These are phyloP conservation scores for Aphaenogaster floridana DNA, from an alignment of 1,140 invertebrate genomes.

Conservation along the genomic window DNA sequence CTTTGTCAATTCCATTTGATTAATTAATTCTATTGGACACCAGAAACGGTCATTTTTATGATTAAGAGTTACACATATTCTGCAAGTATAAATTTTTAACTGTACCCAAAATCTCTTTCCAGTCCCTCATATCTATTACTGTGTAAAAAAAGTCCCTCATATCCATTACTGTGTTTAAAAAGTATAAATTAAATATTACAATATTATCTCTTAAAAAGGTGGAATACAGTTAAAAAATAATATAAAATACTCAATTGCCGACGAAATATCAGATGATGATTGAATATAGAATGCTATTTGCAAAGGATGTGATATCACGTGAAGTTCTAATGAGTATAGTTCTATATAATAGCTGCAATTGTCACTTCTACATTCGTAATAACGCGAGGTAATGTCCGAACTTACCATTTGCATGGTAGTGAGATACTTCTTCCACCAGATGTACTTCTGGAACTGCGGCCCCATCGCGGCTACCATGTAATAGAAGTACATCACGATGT, in stretches of 20 bases:
- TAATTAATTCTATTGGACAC: conserved; percentile 12
- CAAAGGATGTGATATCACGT: not conserved
- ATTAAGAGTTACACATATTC: not conserved
- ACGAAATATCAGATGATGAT: not conserved
- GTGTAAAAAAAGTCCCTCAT: not conserved
- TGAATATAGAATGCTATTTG: not conserved
- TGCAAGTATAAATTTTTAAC: not conserved
- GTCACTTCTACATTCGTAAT: not conserved
- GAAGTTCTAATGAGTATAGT: not conserved
- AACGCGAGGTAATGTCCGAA: not conserved
- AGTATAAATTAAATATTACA: not conserved
- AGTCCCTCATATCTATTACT: not conserved
- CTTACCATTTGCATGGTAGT: conserved; percentile 96
- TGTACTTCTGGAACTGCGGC: conserved; percentile 95
- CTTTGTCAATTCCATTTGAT: conserved; percentile 26
- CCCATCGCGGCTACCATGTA: conserved; percentile 97
- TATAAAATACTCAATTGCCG: not conserved
- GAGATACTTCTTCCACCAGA: conserved; percentile 98
- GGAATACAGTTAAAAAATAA: not conserved
- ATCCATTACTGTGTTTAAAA: not conserved
- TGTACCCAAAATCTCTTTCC: not conserved
- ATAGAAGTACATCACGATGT: conserved; percentile 98
- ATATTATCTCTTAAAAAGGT: not conserved
- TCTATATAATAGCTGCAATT: not conserved
- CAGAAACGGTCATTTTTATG: not conserved